phyloP scores from a whole-genome alignment of 2,113 vertebrate species.

The Phylloscopus trochilus region DNA sequence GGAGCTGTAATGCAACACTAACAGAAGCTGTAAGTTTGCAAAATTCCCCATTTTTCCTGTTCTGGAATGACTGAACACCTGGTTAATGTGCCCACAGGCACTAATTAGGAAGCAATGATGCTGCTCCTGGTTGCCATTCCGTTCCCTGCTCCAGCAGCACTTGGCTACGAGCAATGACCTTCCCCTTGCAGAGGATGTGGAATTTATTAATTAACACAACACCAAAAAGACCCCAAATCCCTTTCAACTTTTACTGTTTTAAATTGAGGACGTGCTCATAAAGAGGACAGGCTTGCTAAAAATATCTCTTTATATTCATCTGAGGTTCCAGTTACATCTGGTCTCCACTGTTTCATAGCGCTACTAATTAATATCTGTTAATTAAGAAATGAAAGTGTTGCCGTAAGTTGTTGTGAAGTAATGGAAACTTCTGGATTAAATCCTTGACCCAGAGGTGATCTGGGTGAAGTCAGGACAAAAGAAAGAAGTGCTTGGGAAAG shows the following conservation, averaged over 20 bases:
- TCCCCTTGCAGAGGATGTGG: constrained; percentile 27
- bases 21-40: constrained; percentile 9
- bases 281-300: neutral
- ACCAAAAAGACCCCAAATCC: neutral
- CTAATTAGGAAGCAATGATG: constrained; percentile 51
- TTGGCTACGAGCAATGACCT: constrained; percentile 51
- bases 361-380: constrained; percentile 22
- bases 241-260: neutral
- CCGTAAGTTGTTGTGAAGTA: neutral
- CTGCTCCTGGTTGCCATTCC: constrained; percentile 39
- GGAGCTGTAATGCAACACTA: neutral
- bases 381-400: constrained; percentile 34
- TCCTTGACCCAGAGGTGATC: neutral
- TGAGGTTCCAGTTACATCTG: constrained; percentile 23
- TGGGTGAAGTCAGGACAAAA: neutral
- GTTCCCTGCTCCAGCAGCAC: constrained; percentile 50
- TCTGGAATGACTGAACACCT: constrained; percentile 66
- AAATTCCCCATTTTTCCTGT: constrained; percentile 24
- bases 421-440: neutral
- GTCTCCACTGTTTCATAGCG: neutral
- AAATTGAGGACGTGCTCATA: neutral
- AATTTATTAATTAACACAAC: constrained; percentile 65
- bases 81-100: constrained; percentile 70
- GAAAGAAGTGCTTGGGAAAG: neutral
- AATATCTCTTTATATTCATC: neutral